phyloP scores from a whole-genome alignment of 2,888 invertebrate species.

The Smittia sp. region DNA sequence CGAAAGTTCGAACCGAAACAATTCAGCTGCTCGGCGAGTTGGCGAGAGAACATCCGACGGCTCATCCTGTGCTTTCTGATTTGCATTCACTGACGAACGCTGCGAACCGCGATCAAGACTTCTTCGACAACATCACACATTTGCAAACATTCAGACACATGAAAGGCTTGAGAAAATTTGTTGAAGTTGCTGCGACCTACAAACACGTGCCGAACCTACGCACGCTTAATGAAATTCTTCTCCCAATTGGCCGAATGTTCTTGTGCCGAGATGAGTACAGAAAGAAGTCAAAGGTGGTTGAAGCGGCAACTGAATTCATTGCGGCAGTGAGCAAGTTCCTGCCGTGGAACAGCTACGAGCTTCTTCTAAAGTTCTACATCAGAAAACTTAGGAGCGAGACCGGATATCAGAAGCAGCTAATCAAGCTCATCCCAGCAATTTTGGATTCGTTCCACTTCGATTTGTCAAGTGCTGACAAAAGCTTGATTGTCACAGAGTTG shows the following conservation, averaged over 20 bases:
- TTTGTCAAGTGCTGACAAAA: slow-evolving; percentile 58
- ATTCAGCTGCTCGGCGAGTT: slow-evolving; percentile 75
- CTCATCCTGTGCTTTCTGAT: slow-evolving; percentile 70
- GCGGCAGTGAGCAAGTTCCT: slow-evolving; percentile 61
- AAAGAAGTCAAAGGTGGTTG: slow-evolving; percentile 76
- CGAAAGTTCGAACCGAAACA: slow-evolving; percentile 73
- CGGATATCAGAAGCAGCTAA: slow-evolving; percentile 79
- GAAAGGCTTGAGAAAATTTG: slow-evolving; percentile 75
- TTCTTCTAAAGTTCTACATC: slow-evolving; percentile 76
- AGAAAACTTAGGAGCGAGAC: slow-evolving; percentile 61
- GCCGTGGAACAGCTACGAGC: slow-evolving; percentile 88
- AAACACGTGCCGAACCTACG: slow-evolving; percentile 62
- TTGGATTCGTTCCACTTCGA: slow-evolving; percentile 92
- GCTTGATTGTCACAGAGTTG: slow-evolving; percentile 47
- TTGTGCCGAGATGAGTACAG: slow-evolving; percentile 73
- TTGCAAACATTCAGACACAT: slow-evolving; percentile 81
- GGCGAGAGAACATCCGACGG: slow-evolving; percentile 66
- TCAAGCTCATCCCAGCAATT: slow-evolving; percentile 72
- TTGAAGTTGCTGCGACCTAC: slow-evolving; percentile 62
- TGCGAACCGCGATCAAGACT: slow-evolving; percentile 81
- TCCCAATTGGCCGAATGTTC: slow-evolving; percentile 80
- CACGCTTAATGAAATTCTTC: slow-evolving; percentile 77
- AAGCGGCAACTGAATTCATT: slow-evolving; percentile 65
- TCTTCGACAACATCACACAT: slow-evolving; percentile 91
- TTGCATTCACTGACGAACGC: slow-evolving; percentile 65